phyloP scores from a whole-genome alignment of 2,888 invertebrate genomes.

The Drosophila glabriapex region DNA sequence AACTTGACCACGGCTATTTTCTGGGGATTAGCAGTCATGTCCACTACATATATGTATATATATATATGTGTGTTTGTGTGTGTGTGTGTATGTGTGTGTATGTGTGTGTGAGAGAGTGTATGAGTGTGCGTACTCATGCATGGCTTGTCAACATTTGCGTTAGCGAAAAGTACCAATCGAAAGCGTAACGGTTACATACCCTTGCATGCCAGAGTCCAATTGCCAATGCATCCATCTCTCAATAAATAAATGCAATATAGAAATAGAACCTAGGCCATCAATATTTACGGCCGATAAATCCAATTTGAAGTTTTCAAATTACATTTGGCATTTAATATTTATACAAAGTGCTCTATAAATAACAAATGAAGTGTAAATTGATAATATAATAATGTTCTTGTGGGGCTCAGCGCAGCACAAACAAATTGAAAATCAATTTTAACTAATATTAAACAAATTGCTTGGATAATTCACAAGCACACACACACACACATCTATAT shows the following conservation, averaged over 20 bases:
- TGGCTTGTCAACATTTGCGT: slow-evolving; percentile 61
- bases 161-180: slow-evolving; percentile 50
- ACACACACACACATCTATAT: background rate
- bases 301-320: background rate
- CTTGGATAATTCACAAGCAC: slow-evolving; percentile 54
- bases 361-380: slow-evolving; percentile 8
- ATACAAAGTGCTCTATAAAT: background rate
- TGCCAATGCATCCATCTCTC: background rate
- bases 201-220: background rate
- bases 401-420: background rate
- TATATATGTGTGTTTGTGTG: background rate
- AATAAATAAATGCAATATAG: background rate
- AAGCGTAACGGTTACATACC: background rate
- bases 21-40: slow-evolving; percentile 63
- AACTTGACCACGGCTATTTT: slow-evolving; percentile 67
- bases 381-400: slow-evolving; percentile 27
- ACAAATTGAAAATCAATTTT: slow-evolving; percentile 64
- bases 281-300: background rate
- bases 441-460: slow-evolving; percentile 73
- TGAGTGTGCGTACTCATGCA: slow-evolving; percentile 4
- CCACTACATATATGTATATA: background rate
- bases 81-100: background rate
- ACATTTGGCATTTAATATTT: background rate
- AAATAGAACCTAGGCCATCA: background rate
- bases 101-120: background rate